A percentile compares a stretch with the other conserved stretches of the same genome.
These are phyloP conservation scores for Chironomus striatipennis DNA, from an alignment of 1,140 invertebrate species.

Conservation along the genomic window DNA sequence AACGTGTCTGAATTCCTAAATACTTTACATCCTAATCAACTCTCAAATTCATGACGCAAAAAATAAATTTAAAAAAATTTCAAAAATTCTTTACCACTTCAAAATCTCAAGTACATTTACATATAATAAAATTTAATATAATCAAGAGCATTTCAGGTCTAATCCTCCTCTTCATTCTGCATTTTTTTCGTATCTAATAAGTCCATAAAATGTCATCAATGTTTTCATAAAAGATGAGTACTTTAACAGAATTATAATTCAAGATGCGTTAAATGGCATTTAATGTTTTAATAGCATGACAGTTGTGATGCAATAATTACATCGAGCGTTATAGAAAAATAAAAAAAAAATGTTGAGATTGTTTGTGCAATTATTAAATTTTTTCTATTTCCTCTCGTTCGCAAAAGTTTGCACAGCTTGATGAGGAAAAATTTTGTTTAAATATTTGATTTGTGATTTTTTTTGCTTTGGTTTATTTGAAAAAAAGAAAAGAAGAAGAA, in stretches of 20 bases:
- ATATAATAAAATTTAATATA: no score
- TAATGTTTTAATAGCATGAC: no score
- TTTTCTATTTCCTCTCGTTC: neutral
- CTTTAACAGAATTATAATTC: neutral
- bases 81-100: no score
- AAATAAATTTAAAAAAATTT: no score
- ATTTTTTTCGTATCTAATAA: neutral
- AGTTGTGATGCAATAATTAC: constrained; percentile 13
- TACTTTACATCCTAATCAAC: no score
- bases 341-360: neutral
- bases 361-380: constrained; percentile 9
- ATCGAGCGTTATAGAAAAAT: neutral
- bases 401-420: neutral
- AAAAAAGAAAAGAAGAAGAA: no score
- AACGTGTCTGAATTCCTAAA: neutral
- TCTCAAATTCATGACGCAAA: no score
- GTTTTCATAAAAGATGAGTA: neutral
- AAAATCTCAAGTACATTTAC: no score
- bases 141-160: no score
- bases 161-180: neutral
- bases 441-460: neutral
- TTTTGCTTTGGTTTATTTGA: no score
- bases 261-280: neutral
- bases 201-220: neutral
- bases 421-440: neutral